phyloP scores from a whole-genome alignment of 2,888 invertebrate species.

The Selenia dentaria region DNA sequence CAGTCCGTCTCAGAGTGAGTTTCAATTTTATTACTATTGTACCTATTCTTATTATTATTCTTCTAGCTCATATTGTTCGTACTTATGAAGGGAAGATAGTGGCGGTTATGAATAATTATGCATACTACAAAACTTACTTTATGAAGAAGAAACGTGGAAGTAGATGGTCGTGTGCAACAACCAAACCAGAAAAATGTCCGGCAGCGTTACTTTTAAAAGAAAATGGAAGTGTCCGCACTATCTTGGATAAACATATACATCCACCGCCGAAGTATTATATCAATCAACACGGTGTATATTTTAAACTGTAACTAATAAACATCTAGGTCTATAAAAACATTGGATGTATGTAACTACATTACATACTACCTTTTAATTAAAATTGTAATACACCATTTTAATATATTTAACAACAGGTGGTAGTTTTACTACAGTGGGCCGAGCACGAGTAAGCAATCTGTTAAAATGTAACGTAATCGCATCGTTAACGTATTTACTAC shows the following conservation, averaged over 20 bases:
- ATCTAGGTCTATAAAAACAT: too few species aligned
- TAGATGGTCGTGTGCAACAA: constrained; percentile 6
- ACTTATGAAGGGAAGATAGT: constrained; percentile 17
- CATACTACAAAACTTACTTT: constrained; percentile 5
- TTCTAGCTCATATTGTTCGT: constrained; percentile 15
- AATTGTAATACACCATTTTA: too few species aligned
- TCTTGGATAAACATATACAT: constrained; percentile 3
- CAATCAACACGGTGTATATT: constrained; percentile 18
- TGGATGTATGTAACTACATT: too few species aligned
- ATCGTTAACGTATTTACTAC: too few species aligned
- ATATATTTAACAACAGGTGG: too few species aligned
- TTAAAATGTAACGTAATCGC: too few species aligned
- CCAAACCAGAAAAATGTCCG: constrained; percentile 11
- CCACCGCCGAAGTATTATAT: constrained; percentile 6
- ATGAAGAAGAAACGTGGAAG: constrained; percentile 7
- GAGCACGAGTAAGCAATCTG: too few species aligned
- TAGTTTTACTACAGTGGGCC: too few species aligned
- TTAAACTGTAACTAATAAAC: constrained; percentile 10
- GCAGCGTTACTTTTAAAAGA: constrained; percentile 5
- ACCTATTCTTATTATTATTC: background rate
- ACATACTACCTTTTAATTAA: too few species aligned
- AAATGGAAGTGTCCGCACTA: constrained; percentile 8
- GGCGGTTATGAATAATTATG: constrained; percentile 6
- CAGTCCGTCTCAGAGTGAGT: too few species aligned
- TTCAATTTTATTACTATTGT: background rate